phyloP scores from a whole-genome alignment of 1,140 invertebrate species.

The Ooceraea biroi region DNA sequence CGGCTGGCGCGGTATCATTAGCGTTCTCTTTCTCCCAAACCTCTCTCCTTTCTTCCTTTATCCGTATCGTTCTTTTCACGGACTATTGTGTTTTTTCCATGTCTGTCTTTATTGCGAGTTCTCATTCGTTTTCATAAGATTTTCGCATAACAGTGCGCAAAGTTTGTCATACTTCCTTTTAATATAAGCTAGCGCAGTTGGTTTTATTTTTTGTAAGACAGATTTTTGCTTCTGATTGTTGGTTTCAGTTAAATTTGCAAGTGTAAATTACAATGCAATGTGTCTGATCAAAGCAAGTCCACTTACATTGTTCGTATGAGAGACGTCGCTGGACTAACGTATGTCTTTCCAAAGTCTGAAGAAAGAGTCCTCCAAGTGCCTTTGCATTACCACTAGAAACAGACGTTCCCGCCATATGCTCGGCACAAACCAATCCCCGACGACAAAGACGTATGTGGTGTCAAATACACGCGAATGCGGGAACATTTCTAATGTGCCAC shows the following conservation, averaged over 20 bases:
- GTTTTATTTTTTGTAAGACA: not conserved
- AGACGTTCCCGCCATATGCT: slow-evolving; percentile 50
- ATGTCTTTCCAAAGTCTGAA: slow-evolving; percentile 10
- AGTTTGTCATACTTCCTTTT: not conserved
- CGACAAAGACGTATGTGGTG: slow-evolving; percentile 65
- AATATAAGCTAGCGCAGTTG: not conserved
- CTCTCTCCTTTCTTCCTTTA: slow-evolving; percentile 59
- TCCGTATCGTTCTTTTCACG: slow-evolving; percentile 44
- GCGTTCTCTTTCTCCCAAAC: slow-evolving; percentile 73
- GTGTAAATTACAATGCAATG: not conserved
- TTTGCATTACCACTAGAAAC: slow-evolving; percentile 45
- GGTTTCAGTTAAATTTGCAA: no score
- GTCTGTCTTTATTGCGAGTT: slow-evolving; percentile 47
- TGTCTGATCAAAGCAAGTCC: not conserved
- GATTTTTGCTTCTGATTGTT: not conserved
- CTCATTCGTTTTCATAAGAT: not conserved
- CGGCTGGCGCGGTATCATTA: slow-evolving; percentile 80
- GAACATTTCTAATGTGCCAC: slow-evolving; percentile 24
- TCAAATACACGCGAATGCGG: slow-evolving; percentile 57
- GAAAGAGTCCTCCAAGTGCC: slow-evolving; percentile 19
- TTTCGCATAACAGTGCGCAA: slow-evolving; percentile 9
- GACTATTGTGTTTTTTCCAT: slow-evolving; percentile 54
- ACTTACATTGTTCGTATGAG: not conserved
- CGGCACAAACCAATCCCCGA: slow-evolving; percentile 39
- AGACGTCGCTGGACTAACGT: not conserved